phyloP scores from a whole-genome alignment of 1,140 invertebrate species.

The Drosophila aff. region DNA sequence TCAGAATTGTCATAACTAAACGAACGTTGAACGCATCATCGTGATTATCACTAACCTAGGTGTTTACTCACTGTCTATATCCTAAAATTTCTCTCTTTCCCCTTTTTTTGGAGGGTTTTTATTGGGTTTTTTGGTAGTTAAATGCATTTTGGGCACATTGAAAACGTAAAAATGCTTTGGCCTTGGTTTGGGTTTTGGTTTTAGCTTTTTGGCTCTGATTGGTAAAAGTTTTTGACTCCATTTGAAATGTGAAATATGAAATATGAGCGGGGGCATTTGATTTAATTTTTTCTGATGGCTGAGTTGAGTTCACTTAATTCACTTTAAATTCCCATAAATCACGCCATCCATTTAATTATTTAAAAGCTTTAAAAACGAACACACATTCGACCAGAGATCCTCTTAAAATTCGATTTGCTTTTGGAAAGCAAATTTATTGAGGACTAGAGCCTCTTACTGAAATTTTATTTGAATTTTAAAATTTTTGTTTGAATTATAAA shows the following conservation, averaged over 20 bases:
- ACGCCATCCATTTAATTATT: constrained; percentile 36
- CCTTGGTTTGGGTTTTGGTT: constrained; percentile 30
- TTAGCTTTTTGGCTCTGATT: constrained; percentile 43
- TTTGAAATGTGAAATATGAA: constrained; percentile 47
- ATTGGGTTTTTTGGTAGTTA: constrained; percentile 34
- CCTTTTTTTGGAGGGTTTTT: constrained; percentile 1
- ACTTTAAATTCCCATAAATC: constrained; percentile 42
- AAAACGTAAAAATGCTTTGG: constrained; percentile 61
- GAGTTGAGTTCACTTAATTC: constrained; percentile 28
- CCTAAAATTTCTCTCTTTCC: neutral
- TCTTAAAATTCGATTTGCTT: constrained; percentile 25
- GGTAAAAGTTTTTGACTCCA: constrained; percentile 51
- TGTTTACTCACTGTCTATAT: constrained; percentile 17
- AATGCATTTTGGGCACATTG: constrained; percentile 71
- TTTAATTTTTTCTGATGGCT: neutral
- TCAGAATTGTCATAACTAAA: constrained; percentile 75
- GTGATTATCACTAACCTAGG: constrained; percentile 79
- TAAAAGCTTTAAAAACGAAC: constrained; percentile 12
- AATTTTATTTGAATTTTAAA: no score
- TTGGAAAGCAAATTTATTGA: neutral
- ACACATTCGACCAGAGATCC: constrained; percentile 11
- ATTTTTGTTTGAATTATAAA: no score
- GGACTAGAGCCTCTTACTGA: neutral
- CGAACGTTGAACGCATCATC: constrained; percentile 77
- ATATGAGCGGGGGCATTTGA: constrained; percentile 12